Conservation (phyloP, 2,888 invertebrate species). For the Autographa gamma region DNA sequence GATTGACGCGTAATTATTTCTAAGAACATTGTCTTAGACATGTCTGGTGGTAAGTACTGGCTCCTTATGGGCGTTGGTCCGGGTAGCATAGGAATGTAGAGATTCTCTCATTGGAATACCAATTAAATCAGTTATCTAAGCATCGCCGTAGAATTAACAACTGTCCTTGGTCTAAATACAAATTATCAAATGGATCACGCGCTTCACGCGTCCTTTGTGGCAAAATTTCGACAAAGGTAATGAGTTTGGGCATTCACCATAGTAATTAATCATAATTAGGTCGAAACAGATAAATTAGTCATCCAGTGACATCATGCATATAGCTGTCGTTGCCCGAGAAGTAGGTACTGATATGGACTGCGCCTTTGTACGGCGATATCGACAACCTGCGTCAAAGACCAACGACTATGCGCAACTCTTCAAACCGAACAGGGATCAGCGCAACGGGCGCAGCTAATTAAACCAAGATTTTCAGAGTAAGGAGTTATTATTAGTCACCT, state of each 20-base stretch:
- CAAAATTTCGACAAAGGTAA: constrained; percentile 2
- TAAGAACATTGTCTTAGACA: too few species aligned
- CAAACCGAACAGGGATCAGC: not conserved
- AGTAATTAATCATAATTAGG: constrained; percentile 29
- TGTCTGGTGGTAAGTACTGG: not conserved
- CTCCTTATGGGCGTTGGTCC: not conserved
- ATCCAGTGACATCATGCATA: constrained; percentile 69
- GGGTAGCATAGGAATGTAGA: constrained; percentile 1
- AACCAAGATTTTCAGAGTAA: not conserved
- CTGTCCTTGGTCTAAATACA: constrained; percentile 48
- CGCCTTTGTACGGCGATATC: constrained; percentile 30
- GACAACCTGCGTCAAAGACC: constrained; percentile 29
- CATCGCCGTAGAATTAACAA: constrained; percentile 8
- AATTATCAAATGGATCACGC: constrained; percentile 9
- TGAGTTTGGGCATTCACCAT: constrained; percentile 1
- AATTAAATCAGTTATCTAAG: constrained; percentile 19
- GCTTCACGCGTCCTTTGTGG: constrained; percentile 1
- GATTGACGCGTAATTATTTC: too few species aligned
- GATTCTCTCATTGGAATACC: constrained; percentile 16
- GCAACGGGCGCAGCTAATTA: not conserved
- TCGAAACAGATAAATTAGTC: constrained; percentile 56
- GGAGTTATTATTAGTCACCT: not conserved
- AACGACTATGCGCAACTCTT: constrained; percentile 9
- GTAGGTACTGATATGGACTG: not conserved
- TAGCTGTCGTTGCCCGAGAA: constrained; percentile 49